Evolutionary conservation across 2,888 invertebrate species (phyloP), one percentile per base, ranked within the genome.

Genomic region (Phragmatobia fuliginosa): DNA sequence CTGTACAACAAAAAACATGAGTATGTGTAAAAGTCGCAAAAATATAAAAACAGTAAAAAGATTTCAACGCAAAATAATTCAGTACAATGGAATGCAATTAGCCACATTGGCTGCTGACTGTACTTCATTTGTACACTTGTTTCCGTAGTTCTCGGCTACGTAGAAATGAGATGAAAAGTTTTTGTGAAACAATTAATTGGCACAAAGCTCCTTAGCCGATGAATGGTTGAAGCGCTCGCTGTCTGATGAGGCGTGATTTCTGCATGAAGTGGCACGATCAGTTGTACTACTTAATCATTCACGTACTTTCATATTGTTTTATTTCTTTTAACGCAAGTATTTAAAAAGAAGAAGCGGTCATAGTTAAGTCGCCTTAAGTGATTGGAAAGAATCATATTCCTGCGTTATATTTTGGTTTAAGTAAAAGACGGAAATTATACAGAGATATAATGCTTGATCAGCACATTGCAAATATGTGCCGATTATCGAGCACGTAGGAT

Each of bases 161-260:
- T 11, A 59, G 38, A 59, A 41, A 41, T 32, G 28, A 28, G 58
- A 62, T 52, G 11, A 45, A 60, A 61, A 38, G 36, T 66, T 69
- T 67, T 60, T 65, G 31, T 38, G 33, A 14, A 69, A 66, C 60
- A 65, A 61, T 69, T 69, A 69, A 69, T 66, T 61, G 65, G 36
- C 45, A 52, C 62, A 56, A 28, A 62, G 63, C 67, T 59, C 70
- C 66, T 72, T 64, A 41, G 33, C 45, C 52, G 66, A 67, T 74
- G 64, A 70, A 66, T 73, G 66, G 62, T 65, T 58, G 49, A 60
- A 71, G 61, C 67, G 70, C 68, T 67, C 69, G n/a, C 65, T 71
- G 73, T 64, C 75, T 75, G 80, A 77, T 80, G 80, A 74, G 71
- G 72, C 82, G 80, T 80, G 70, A 73, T 77, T 78, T 80, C 78